These are phyloP conservation scores for Nyleta sp. DNA, from an alignment of 2,888 invertebrate genomes.

Conservation along the genomic window DNA sequence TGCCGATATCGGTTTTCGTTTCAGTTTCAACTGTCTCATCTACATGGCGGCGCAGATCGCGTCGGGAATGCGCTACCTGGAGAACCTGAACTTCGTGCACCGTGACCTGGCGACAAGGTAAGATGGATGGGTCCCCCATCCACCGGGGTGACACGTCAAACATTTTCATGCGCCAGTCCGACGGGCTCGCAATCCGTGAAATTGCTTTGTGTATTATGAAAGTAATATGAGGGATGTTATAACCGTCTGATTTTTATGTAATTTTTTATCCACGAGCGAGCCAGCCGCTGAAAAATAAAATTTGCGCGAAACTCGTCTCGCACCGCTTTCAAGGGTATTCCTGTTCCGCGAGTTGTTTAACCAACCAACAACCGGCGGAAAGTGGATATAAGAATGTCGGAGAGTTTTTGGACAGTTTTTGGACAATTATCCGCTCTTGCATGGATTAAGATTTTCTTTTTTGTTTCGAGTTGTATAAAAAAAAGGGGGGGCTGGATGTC, in stretches of 20 bases:
- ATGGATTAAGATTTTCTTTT: too few species aligned
- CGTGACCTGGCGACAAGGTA: constrained; percentile 93
- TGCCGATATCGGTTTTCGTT: constrained; percentile 73
- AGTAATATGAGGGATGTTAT: constrained; percentile 44
- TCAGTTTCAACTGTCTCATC: constrained; percentile 89
- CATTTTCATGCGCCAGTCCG: too few species aligned
- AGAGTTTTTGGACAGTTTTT: too few species aligned
- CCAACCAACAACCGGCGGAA: too few species aligned
- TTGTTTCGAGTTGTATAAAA: too few species aligned
- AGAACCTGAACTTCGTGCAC: constrained; percentile 95
- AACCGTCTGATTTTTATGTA: constrained; percentile 43
- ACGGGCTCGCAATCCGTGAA: constrained; percentile 42
- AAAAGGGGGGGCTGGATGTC: too few species aligned
- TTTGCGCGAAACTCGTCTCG: too few species aligned
- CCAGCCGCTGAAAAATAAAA: constrained; percentile 48
- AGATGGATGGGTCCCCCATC: constrained; percentile 43
- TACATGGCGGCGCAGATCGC: constrained; percentile 94
- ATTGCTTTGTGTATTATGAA: constrained; percentile 54
- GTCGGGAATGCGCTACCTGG: constrained; percentile 94
- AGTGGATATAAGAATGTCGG: too few species aligned
- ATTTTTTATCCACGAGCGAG: constrained; percentile 26
- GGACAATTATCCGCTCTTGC: too few species aligned
- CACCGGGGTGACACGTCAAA: constrained; percentile 1
- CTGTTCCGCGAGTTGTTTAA: too few species aligned
- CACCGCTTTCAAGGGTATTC: too few species aligned